Conservation (phyloP, 2,888 invertebrate species). For the Philopedon plagiatum region DNA sequence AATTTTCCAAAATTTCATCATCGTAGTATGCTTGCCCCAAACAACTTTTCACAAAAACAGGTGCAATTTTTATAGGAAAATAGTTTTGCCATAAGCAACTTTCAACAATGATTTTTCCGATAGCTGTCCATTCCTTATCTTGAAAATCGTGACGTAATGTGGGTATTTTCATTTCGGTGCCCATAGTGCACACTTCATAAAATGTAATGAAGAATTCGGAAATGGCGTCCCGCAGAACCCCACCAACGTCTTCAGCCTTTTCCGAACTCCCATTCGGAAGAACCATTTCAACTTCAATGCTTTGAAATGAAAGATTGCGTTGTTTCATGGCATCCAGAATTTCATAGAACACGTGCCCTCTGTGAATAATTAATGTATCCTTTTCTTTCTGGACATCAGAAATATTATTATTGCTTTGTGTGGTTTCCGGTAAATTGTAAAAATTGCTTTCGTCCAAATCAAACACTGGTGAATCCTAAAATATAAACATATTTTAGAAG, state of each 20-base stretch:
- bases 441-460: slow-evolving; percentile 20
- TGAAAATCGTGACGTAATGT: slow-evolving; percentile 41
- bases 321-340: slow-evolving; percentile 23
- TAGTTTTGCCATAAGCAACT: slow-evolving; percentile 33
- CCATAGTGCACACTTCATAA: slow-evolving; percentile 44
- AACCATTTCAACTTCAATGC: slow-evolving; percentile 43
- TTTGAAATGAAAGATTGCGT: background rate
- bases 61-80: slow-evolving; percentile 45
- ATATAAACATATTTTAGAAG: background rate
- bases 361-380: slow-evolving; percentile 27
- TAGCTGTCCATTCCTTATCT: slow-evolving; percentile 33
- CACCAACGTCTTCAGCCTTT: too few relatives aligned
- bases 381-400: slow-evolving; percentile 7
- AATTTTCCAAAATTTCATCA: slow-evolving; percentile 37
- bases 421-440: slow-evolving; percentile 15
- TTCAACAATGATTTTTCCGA: slow-evolving; percentile 35
- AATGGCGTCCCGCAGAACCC: slow-evolving; percentile 39
- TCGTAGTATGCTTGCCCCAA: slow-evolving; percentile 22
- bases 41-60: slow-evolving; percentile 40
- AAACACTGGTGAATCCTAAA: background rate
- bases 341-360: slow-evolving; percentile 37
- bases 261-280: too few relatives aligned
- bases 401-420: slow-evolving; percentile 18
- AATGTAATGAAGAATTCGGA: slow-evolving; percentile 40
- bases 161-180: slow-evolving; percentile 38